phyloP scores from a whole-genome alignment of 1,140 invertebrate species.

The Himalopsyche phryganea region DNA sequence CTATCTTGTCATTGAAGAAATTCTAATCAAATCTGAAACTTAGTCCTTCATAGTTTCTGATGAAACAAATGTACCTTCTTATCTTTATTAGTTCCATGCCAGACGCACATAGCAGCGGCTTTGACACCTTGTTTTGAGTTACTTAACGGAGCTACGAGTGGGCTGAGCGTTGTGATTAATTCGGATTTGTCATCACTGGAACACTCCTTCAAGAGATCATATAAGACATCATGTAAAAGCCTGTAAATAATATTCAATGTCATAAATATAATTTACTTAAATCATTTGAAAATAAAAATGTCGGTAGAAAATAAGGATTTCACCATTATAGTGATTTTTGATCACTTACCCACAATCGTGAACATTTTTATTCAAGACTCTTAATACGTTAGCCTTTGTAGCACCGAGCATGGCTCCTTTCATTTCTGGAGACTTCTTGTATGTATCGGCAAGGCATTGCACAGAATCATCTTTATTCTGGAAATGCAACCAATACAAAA shows the following conservation, averaged over 20 bases:
- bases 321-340: no score
- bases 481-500: constrained; percentile 26
- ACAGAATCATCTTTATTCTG: constrained; percentile 59
- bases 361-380: constrained; percentile 68
- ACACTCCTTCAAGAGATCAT: constrained; percentile 76
- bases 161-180: constrained; percentile 68
- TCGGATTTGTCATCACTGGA: constrained; percentile 66
- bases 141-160: constrained; percentile 71
- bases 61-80: no score
- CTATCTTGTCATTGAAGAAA: no score
- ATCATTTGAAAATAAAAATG: no score
- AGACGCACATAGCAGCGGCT: constrained; percentile 78
- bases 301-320: no score
- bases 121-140: constrained; percentile 80
- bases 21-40: no score
- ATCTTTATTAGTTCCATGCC: constrained; percentile 79
- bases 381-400: constrained; percentile 66
- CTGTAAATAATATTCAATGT: constrained; percentile 40
- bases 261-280: no score
- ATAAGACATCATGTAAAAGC: constrained; percentile 74
- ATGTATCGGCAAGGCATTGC: constrained; percentile 60
- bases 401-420: constrained; percentile 66
- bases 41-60: no score
- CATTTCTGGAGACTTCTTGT: constrained; percentile 60
- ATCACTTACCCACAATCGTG: constrained; percentile 54